Evolutionary conservation across 2,113 vertebrate species (phyloP).

Genomic region (Emydura subglobosa): DNA sequence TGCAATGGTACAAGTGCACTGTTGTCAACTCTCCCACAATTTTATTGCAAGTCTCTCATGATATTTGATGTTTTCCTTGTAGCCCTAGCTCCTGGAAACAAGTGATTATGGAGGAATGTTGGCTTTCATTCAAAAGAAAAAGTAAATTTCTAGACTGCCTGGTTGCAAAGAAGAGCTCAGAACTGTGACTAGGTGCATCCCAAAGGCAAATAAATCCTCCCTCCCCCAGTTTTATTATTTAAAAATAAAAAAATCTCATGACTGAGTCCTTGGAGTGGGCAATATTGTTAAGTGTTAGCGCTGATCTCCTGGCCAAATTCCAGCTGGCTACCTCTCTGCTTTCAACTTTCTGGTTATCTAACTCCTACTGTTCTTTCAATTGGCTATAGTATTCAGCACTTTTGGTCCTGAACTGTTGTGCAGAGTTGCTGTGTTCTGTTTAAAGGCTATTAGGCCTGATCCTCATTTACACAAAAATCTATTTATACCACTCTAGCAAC

Average conservation of each 20-base stretch:
- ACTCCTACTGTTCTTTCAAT: slow-evolving; percentile 4
- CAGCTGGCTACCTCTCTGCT: neutral
- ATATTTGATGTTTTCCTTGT: fast-evolving
- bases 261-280: neutral
- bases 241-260: neutral
- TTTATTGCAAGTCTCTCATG: neutral
- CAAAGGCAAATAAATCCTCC: neutral
- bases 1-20: fast-evolving
- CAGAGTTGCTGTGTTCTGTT: neutral
- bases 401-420: neutral
- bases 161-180: neutral
- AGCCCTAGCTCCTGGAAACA: neutral
- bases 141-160: neutral
- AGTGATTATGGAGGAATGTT: neutral
- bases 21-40: fast-evolving
- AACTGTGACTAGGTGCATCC: neutral
- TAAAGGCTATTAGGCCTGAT: slow-evolving; percentile 52
- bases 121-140: neutral
- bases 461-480: slow-evolving; percentile 8
- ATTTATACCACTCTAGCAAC: neutral
- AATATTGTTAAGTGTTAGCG: neutral
- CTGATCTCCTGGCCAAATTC: fast-evolving
- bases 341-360: slow-evolving; percentile 30
- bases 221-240: neutral
- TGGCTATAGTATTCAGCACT: neutral